Conservation (phyloP, 2,113 vertebrate species). For the Mustela lutreola region DNA sequence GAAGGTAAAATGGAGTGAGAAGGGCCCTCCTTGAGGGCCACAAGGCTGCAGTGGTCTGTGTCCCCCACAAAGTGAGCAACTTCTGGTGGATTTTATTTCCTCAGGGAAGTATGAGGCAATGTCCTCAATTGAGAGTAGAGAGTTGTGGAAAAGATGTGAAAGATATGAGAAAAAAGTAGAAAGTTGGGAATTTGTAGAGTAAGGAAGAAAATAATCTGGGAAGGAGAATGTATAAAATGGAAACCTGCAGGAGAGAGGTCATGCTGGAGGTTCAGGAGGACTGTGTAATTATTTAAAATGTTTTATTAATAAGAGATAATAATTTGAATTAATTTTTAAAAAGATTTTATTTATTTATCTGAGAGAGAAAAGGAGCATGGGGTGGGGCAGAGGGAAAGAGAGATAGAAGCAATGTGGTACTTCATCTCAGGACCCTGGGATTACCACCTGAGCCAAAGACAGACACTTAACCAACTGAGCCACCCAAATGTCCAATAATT, state of each 20-base stretch:
- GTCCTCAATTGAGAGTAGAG: neutral
- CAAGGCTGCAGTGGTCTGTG: neutral
- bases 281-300: neutral
- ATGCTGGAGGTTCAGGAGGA: neutral
- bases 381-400: neutral
- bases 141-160: neutral
- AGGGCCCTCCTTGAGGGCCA: neutral
- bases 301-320: neutral
- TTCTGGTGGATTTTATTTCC: neutral
- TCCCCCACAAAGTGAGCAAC: neutral
- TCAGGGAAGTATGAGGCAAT: neutral
- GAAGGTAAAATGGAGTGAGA: neutral
- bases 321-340: neutral
- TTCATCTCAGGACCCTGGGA: neutral
- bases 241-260: neutral
- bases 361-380: neutral
- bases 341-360: neutral
- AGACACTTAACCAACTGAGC: neutral
- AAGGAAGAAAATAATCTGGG: conserved; percentile 6
- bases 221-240: neutral
- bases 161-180: neutral
- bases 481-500: neutral
- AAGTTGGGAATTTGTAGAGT: conserved; percentile 20
- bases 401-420: neutral
- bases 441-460: neutral